These are phyloP conservation scores for Beaufortia kweichowensis DNA, from an alignment of 2,113 vertebrate species.

Conservation along the genomic window DNA sequence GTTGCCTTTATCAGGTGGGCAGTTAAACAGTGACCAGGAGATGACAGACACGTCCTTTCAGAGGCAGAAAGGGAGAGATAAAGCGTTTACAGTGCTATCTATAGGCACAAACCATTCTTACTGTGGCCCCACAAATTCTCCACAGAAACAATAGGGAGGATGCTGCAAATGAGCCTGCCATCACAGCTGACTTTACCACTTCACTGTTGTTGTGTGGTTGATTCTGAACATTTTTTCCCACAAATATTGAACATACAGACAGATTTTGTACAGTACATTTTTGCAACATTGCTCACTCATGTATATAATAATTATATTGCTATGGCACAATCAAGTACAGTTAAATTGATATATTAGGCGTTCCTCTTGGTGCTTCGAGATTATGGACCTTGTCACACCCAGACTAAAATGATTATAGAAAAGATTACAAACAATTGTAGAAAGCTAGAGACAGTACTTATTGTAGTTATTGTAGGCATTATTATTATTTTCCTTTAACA, in stretches of 20 bases:
- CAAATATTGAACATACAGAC: too few species aligned
- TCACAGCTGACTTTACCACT: conserved; percentile 30
- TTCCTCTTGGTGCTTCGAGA: neutral
- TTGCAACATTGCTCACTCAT: neutral
- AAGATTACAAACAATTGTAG: neutral
- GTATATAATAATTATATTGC: neutral
- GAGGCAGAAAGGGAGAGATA: conserved; percentile 48
- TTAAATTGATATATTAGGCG: neutral
- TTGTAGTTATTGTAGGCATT: too few species aligned
- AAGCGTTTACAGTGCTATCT: conserved; percentile 50
- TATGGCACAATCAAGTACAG: neutral
- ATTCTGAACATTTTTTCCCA: neutral
- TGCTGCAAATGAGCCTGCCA: conserved; percentile 25
- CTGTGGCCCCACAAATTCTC: conserved; percentile 39
- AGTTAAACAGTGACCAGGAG: conserved; percentile 54
- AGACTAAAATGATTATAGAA: neutral
- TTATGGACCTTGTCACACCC: neutral
- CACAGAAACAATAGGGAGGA: conserved; percentile 48
- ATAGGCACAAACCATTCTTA: conserved; percentile 52
- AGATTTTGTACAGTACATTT: too few species aligned
- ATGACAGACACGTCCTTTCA: conserved; percentile 57
- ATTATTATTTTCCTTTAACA: too few species aligned
- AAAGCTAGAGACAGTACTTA: neutral
- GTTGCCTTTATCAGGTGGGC: conserved; percentile 69
- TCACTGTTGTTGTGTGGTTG: neutral